Conservation (phyloP, 2,797 vertebrate species). For the Parambassis ranga region DNA sequence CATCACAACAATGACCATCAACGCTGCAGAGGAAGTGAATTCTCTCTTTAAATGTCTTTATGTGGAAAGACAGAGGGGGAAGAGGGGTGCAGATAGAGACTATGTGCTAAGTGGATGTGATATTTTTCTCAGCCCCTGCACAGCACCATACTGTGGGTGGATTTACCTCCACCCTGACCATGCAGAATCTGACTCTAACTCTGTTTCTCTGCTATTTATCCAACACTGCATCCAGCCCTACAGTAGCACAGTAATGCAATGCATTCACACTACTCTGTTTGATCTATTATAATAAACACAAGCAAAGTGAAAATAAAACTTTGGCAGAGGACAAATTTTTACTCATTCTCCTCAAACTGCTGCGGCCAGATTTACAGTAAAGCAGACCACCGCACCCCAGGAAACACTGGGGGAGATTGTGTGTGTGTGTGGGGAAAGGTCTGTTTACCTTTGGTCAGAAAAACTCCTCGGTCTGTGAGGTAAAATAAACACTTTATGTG, state of each 20-base stretch:
- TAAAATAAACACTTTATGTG: conserved; percentile 62
- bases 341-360: conserved; percentile 21
- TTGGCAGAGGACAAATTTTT: not conserved
- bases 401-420: conserved; percentile 45
- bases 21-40: not conserved
- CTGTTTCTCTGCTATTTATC: conserved; percentile 15
- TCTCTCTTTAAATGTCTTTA: conserved; percentile 14
- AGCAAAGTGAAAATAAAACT: conserved; percentile 11
- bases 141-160: conserved; percentile 19
- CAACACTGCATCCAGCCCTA: conserved; percentile 10
- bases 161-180: conserved; percentile 26
- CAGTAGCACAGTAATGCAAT: not conserved
- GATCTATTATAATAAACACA: conserved; percentile 22
- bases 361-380: conserved; percentile 65
- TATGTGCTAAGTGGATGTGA: conserved; percentile 57
- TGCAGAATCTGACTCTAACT: conserved; percentile 11
- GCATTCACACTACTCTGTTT: not conserved
- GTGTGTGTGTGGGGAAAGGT: conserved; percentile 50
- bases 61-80: not conserved
- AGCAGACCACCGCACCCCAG: conserved; percentile 37
- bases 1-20: no score
- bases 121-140: conserved; percentile 53
- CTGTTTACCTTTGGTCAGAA: conserved; percentile 70
- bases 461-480: conserved; percentile 61
- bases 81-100: conserved; percentile 29